phyloP scores from a whole-genome alignment of 2,888 invertebrate genomes.

The Hypena proboscidalis region DNA sequence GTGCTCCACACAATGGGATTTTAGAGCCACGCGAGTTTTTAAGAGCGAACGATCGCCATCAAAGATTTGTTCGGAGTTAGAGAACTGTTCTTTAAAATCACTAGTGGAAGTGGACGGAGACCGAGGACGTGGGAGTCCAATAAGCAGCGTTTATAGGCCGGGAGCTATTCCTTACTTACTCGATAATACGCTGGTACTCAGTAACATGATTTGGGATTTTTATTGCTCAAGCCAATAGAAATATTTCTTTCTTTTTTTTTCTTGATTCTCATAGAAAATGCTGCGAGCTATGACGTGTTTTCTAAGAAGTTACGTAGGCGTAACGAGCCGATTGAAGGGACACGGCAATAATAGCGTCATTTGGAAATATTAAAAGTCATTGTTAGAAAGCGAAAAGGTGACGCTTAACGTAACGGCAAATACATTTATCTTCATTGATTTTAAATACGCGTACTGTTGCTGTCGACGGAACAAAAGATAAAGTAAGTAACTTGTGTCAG shows the following conservation, averaged over 20 bases:
- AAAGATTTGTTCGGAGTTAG: too few species aligned
- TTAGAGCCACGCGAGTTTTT: too few species aligned
- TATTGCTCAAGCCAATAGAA: constrained; percentile 11
- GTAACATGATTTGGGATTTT: constrained; percentile 22
- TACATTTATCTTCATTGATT: not conserved
- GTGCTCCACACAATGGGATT: too few species aligned
- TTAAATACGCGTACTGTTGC: too few species aligned
- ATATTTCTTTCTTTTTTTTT: too few species aligned
- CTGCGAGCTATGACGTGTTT: constrained; percentile 1
- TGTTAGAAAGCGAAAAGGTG: not conserved
- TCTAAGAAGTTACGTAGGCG: constrained; percentile 6
- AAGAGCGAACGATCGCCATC: too few species aligned
- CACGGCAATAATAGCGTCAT: not conserved
- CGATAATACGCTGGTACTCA: constrained; percentile 29
- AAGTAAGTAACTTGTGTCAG: too few species aligned
- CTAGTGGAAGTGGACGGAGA: not conserved
- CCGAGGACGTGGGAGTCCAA: constrained; percentile 45
- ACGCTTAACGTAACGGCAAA: not conserved
- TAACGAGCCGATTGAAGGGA: constrained; percentile 7
- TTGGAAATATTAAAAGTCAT: not conserved
- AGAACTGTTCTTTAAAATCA: too few species aligned
- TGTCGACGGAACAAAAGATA: too few species aligned
- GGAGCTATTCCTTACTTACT: constrained; percentile 47
- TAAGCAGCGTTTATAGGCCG: constrained; percentile 39
- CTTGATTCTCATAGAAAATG: not conserved